A percentile compares a stretch with the other conserved stretches of the same genome.
Conservation (phyloP, 1,140 invertebrate species). For the Drosophila navojoa region DNA sequence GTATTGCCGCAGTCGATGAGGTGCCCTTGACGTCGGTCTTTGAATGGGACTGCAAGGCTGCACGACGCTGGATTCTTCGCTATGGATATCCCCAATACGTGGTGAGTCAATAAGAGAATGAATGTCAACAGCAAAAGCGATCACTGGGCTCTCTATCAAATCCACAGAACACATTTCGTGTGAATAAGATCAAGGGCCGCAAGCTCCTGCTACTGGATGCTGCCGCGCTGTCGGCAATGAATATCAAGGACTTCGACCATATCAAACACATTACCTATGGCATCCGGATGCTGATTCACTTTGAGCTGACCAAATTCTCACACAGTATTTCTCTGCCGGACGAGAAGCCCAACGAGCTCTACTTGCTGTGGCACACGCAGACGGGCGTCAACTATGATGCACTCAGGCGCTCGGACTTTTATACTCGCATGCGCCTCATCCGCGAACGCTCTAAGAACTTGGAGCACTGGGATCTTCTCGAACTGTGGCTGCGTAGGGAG, state of each 20-base stretch:
- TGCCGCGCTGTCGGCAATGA: constrained; percentile 58
- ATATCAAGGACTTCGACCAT: constrained; percentile 72
- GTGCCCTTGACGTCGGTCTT: constrained; percentile 53
- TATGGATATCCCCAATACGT: constrained; percentile 71
- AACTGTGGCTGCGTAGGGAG: constrained; percentile 58
- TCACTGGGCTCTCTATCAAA: too few species aligned
- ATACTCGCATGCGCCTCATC: constrained; percentile 59
- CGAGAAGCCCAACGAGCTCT: constrained; percentile 64
- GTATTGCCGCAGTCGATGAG: constrained; percentile 50
- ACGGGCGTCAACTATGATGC: constrained; percentile 60
- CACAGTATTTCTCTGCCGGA: constrained; percentile 53
- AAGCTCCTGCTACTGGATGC: constrained; percentile 70
- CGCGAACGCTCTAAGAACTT: constrained; percentile 40
- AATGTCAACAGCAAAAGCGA: too few species aligned
- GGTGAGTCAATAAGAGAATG: constrained; percentile 35
- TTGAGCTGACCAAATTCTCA: constrained; percentile 67
- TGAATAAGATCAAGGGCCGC: constrained; percentile 59
- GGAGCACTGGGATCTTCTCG: constrained; percentile 62
- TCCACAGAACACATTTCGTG: constrained; percentile 63
- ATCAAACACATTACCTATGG: constrained; percentile 62
- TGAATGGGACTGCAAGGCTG: constrained; percentile 65
- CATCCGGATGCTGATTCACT: constrained; percentile 68
- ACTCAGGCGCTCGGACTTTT: constrained; percentile 56
- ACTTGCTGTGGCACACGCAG: constrained; percentile 65
- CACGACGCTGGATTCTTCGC: constrained; percentile 49